Conservation (phyloP, 2,113 vertebrate genomes). For the Mungos mungo region DNA sequence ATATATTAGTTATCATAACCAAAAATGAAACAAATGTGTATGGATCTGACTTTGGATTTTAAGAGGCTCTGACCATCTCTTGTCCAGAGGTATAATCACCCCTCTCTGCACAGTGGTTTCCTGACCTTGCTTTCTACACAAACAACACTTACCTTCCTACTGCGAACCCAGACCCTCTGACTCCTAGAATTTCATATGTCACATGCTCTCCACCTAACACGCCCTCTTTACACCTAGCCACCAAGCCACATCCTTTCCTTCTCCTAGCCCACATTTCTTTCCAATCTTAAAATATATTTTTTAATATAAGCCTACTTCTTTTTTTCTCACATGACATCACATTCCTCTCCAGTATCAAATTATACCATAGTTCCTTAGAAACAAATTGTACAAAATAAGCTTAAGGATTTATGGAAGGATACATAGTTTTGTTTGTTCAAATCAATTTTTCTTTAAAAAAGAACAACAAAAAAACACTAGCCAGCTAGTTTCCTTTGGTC, state of each 20-base stretch:
- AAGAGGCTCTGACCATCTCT: neutral
- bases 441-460: neutral
- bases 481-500: conserved; percentile 24
- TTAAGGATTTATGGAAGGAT: conserved; percentile 45
- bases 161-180: neutral
- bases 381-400: conserved; percentile 48
- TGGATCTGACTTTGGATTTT: neutral
- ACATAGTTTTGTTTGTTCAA: conserved; percentile 29
- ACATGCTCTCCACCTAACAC: neutral
- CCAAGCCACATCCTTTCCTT: conserved; percentile 22
- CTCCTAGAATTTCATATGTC: neutral
- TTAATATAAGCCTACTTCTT: neutral
- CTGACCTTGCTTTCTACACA: neutral
- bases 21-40: neutral
- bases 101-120: neutral
- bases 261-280: conserved; percentile 48
- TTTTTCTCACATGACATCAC: conserved; percentile 16
- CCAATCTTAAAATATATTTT: neutral
- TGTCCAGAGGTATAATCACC: neutral
- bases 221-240: neutral
- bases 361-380: conserved; percentile 27
- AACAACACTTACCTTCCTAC: neutral
- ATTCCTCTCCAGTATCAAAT: conserved; percentile 37
- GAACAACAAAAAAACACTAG: neutral
- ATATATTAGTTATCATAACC: neutral